Percentiles rank a stretch among this genome's conserved stretches.
Conservation (phyloP, 92 coral and sea anemone genomes). For the Actinernus sp. region DNA sequence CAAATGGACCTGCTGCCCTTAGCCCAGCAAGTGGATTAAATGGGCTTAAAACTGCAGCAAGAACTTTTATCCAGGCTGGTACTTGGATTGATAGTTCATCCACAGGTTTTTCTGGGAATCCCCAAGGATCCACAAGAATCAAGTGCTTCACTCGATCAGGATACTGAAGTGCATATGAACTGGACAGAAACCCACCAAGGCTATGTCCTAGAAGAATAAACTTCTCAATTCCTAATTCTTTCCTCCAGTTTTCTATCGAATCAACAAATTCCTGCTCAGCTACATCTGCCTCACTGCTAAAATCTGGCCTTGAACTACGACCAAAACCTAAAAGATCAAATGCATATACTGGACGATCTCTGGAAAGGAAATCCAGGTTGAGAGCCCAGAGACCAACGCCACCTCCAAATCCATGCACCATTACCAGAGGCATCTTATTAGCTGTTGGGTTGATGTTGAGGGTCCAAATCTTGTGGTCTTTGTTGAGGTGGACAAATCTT, state of each 20-base stretch:
- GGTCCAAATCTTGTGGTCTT: conserved; percentile 80
- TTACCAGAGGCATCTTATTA: conserved; percentile 68
- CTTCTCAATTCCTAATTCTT: conserved; percentile 83
- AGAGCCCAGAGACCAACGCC: conserved; percentile 94
- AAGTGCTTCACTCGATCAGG: conserved; percentile 87
- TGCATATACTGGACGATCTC: conserved; percentile 79
- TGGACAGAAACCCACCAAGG: conserved; percentile 92
- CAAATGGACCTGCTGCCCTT: conserved; percentile 97
- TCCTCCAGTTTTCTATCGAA: conserved; percentile 85
- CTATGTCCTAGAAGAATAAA: conserved; percentile 94
- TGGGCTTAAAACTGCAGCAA: conserved; percentile 75
- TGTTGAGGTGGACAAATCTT: conserved; percentile 65
- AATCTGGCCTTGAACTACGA: conserved; percentile 91
- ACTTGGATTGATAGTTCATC: conserved; percentile 62
- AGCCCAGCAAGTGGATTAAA: conserved; percentile 94
- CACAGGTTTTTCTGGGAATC: conserved; percentile 79
- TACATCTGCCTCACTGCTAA: conserved; percentile 65
- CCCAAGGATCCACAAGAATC: conserved; percentile 95
- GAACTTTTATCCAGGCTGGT: conserved; percentile 88
- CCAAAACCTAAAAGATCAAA: conserved; percentile 95
- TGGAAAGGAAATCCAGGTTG: conserved; percentile 82
- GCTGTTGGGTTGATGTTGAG: conserved; percentile 80
- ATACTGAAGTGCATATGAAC: conserved; percentile 83
- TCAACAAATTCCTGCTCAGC: conserved; percentile 86
- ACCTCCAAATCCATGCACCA: conserved; percentile 98